phyloP scores from a whole-genome alignment of 2,113 vertebrate genomes.

The Vanacampus margaritifer region DNA sequence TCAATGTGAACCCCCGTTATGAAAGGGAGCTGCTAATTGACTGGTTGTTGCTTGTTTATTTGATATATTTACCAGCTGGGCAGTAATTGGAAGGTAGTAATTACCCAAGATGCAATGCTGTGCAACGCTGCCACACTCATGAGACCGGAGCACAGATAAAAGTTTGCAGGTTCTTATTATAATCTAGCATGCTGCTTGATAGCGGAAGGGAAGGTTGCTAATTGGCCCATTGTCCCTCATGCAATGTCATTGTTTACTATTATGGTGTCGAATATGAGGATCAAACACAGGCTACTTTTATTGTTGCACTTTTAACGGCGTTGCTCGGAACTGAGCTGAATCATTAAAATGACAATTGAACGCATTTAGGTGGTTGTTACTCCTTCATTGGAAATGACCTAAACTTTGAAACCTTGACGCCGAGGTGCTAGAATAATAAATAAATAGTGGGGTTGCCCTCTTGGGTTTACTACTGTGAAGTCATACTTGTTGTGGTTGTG shows the following conservation, averaged over 20 bases:
- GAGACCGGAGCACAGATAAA: slow-evolving; percentile 58
- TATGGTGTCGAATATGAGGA: slow-evolving; percentile 31
- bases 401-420: slow-evolving; percentile 56
- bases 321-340: slow-evolving; percentile 42
- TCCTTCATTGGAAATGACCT: slow-evolving; percentile 55
- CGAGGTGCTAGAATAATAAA: slow-evolving; percentile 51
- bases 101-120: slow-evolving; percentile 64
- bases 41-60: slow-evolving; percentile 76
- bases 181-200: slow-evolving; percentile 44
- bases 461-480: slow-evolving; percentile 41
- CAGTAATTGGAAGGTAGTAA: slow-evolving; percentile 73
- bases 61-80: slow-evolving; percentile 71
- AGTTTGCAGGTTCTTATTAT: slow-evolving; percentile 55
- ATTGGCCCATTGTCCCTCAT: slow-evolving; percentile 50
- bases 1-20: slow-evolving; percentile 57
- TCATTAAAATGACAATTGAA: slow-evolving; percentile 38
- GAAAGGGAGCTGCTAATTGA: slow-evolving; percentile 71
- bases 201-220: slow-evolving; percentile 49
- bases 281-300: slow-evolving; percentile 30
- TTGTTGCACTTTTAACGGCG: slow-evolving; percentile 12
- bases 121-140: slow-evolving; percentile 28
- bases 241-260: slow-evolving; percentile 52
- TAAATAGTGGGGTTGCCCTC: neutral
- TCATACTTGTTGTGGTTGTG: slow-evolving; percentile 48
- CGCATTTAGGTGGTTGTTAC: slow-evolving; percentile 40